A percentile compares a stretch with the other conserved stretches of the same genome.
phyloP scores from a whole-genome alignment of 2,113 vertebrate genomes.

The Tonatia bakeri region DNA sequence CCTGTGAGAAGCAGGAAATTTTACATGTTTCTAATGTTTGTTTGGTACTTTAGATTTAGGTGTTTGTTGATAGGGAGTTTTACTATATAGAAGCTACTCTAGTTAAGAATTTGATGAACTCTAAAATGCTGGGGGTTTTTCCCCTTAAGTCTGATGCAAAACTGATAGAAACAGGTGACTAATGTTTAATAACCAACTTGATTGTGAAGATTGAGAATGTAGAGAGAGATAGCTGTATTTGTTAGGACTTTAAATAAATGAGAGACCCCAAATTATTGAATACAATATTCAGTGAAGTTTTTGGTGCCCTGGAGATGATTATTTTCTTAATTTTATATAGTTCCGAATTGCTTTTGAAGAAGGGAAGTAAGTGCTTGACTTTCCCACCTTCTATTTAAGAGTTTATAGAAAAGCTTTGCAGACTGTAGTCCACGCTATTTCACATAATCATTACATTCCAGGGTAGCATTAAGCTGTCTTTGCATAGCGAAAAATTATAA shows the following conservation, averaged over 20 bases:
- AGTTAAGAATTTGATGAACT: neutral
- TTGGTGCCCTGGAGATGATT: neutral
- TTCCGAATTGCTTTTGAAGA: neutral
- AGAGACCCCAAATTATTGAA: neutral
- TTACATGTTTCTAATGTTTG: neutral
- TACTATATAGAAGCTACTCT: neutral
- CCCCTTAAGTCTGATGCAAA: neutral
- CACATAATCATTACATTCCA: neutral
- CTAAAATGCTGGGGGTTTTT: neutral
- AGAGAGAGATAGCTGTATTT: neutral
- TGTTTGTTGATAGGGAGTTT: neutral
- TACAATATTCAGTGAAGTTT: neutral
- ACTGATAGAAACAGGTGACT: neutral
- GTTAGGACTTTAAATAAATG: neutral
- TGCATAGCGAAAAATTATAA: neutral
- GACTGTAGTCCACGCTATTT: neutral
- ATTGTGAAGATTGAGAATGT: neutral
- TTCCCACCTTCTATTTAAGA: neutral
- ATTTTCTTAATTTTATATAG: neutral
- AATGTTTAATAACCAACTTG: neutral
- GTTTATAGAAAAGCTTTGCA: neutral
- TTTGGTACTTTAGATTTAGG: neutral
- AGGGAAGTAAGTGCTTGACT: neutral
- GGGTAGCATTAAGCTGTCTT: neutral
- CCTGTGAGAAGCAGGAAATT: neutral